These are phyloP conservation scores for Leptopilina myrica DNA, from an alignment of 2,888 invertebrate genomes.

Conservation along the genomic window DNA sequence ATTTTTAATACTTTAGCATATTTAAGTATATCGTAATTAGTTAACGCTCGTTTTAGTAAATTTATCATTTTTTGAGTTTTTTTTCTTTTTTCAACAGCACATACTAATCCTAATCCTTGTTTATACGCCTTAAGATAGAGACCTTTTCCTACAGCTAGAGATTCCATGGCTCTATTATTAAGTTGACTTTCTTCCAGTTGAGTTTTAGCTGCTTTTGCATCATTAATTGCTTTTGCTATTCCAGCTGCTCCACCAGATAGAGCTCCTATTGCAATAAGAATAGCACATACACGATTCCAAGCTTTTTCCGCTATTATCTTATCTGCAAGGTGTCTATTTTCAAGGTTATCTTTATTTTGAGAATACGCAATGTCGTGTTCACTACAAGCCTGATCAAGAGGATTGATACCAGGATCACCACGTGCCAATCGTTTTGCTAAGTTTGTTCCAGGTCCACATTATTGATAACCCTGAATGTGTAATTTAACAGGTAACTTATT, in stretches of 20 bases:
- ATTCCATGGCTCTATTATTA: conserved; percentile 63
- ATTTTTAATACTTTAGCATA: neutral
- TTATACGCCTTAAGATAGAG: neutral
- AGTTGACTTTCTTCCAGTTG: conserved; percentile 58
- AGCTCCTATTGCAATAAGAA: conserved; percentile 18
- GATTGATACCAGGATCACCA: too few relatives aligned
- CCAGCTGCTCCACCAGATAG: conserved; percentile 43
- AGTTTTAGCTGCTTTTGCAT: conserved; percentile 5
- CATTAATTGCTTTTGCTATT: conserved; percentile 25
- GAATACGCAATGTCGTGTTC: too few relatives aligned
- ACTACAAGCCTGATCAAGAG: too few relatives aligned
- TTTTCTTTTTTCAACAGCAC: neutral
- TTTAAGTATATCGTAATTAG: neutral
- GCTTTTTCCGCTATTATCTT: too few relatives aligned
- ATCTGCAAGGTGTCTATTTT: too few relatives aligned
- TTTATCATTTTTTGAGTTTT: neutral
- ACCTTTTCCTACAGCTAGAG: conserved; percentile 42
- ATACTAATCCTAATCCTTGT: neutral
- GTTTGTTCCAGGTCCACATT: too few relatives aligned
- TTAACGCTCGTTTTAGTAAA: neutral
- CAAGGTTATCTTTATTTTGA: too few relatives aligned
- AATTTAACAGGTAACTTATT: too few relatives aligned
- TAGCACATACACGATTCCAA: too few relatives aligned
- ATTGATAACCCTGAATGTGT: too few relatives aligned
- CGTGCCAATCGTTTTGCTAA: too few relatives aligned